phyloP scores from a whole-genome alignment of 2,888 invertebrate genomes.

The Sphaerophoria taeniata region DNA sequence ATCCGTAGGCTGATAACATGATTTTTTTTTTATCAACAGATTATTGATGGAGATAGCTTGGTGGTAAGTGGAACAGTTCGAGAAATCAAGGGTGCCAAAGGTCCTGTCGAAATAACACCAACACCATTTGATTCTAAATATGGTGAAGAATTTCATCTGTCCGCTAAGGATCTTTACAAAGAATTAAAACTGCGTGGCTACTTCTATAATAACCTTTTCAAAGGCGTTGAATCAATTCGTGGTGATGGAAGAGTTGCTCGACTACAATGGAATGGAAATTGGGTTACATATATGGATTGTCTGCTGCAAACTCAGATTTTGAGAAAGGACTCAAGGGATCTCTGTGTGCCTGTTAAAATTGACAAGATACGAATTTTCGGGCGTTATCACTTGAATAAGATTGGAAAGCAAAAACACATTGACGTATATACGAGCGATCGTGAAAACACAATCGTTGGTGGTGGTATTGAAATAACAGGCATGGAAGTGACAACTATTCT shows the following conservation, averaged over 20 bases:
- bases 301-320: conserved; percentile 91
- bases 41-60: conserved; percentile 84
- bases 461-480: conserved; percentile 90
- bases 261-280: conserved; percentile 88
- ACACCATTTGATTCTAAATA: conserved; percentile 79
- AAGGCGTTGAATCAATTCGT: conserved; percentile 75
- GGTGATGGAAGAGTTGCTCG: conserved; percentile 76
- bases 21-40: conserved; percentile 84
- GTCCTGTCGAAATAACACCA: conserved; percentile 42
- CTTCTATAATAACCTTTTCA: conserved; percentile 82
- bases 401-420: conserved; percentile 77
- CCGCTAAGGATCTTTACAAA: conserved; percentile 86
- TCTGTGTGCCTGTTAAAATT: conserved; percentile 89
- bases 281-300: conserved; percentile 93
- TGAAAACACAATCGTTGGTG: conserved; percentile 83
- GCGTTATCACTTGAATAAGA: conserved; percentile 84
- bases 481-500: conserved; percentile 89
- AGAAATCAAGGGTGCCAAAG: conserved; percentile 66
- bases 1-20: too few species aligned
- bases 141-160: conserved; percentile 80
- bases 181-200: conserved; percentile 88
- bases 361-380: conserved; percentile 87
- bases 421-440: conserved; percentile 74
- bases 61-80: conserved; percentile 82
- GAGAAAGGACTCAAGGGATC: conserved; percentile 86